Conservation (phyloP, 2,113 vertebrate species). For the Lepisosteus oculatus region DNA sequence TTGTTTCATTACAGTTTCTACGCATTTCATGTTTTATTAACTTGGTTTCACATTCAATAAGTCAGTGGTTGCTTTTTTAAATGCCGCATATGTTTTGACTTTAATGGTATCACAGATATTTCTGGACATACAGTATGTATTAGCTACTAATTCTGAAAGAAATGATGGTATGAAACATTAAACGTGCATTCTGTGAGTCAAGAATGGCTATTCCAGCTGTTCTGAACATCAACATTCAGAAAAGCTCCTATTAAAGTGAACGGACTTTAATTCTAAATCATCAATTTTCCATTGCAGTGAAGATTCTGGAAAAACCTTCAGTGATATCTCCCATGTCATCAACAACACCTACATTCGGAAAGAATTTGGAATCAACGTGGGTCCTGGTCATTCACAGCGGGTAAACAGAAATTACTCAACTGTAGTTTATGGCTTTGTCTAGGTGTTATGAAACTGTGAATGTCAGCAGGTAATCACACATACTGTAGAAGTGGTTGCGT, state of each 20-base stretch:
- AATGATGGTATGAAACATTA: too few relatives aligned
- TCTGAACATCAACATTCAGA: not conserved
- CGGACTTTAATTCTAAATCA: not conserved
- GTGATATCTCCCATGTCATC: constrained; percentile 67
- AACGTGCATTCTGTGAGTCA: not conserved
- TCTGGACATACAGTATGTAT: too few relatives aligned
- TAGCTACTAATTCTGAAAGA: too few relatives aligned
- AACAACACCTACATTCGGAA: constrained; percentile 68
- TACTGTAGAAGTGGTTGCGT: too few relatives aligned
- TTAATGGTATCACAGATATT: too few relatives aligned
- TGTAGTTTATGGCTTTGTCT: not conserved
- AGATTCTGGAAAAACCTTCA: constrained; percentile 73
- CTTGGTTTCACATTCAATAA: too few relatives aligned
- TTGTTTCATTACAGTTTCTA: too few relatives aligned
- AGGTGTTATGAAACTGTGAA: too few relatives aligned
- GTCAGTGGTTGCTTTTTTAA: too few relatives aligned
- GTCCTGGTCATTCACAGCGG: constrained; percentile 60
- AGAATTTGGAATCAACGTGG: constrained; percentile 70
- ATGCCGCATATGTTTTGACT: too few relatives aligned
- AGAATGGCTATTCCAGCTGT: not conserved
- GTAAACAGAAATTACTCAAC: constrained; percentile 36
- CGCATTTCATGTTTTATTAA: too few relatives aligned
- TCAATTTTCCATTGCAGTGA: constrained; percentile 43
- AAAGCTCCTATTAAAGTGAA: not conserved
- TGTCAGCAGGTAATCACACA: too few relatives aligned